Conservation (phyloP, 2,113 vertebrate species). For the Trogon melanurus region DNA sequence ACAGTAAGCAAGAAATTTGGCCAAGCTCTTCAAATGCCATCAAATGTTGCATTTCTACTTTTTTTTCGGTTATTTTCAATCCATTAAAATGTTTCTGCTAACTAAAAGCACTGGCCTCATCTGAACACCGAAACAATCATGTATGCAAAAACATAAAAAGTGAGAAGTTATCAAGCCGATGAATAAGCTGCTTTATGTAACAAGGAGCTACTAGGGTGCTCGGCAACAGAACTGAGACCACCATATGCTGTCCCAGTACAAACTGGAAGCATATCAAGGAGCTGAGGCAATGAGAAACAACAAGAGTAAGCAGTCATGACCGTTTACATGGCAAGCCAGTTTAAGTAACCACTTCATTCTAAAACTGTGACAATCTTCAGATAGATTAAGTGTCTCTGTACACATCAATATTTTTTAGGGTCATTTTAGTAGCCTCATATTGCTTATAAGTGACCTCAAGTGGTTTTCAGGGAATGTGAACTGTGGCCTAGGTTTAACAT, state of each 20-base stretch:
- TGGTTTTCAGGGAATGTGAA: neutral
- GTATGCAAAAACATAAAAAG: neutral
- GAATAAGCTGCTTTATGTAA: neutral
- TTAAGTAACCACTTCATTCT: neutral
- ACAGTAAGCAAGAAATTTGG: neutral
- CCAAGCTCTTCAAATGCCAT: neutral
- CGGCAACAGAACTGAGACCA: neutral
- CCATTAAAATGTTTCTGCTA: neutral
- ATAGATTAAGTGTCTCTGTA: too few relatives aligned
- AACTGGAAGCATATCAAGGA: neutral
- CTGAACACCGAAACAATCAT: neutral
- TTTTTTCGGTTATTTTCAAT: neutral
- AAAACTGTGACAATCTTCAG: neutral
- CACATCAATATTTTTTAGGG: neutral
- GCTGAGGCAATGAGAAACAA: neutral
- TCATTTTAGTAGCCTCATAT: neutral
- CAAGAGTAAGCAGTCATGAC: neutral
- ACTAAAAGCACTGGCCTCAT: neutral
- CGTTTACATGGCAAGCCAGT: neutral
- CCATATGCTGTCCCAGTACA: neutral
- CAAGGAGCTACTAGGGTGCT: neutral
- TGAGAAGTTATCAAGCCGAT: neutral
- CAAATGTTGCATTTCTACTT: neutral
- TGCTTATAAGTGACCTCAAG: neutral
- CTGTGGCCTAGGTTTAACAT: neutral